Conservation (phyloP, 2,797 vertebrate species). For the Hylomyscus alleni region DNA sequence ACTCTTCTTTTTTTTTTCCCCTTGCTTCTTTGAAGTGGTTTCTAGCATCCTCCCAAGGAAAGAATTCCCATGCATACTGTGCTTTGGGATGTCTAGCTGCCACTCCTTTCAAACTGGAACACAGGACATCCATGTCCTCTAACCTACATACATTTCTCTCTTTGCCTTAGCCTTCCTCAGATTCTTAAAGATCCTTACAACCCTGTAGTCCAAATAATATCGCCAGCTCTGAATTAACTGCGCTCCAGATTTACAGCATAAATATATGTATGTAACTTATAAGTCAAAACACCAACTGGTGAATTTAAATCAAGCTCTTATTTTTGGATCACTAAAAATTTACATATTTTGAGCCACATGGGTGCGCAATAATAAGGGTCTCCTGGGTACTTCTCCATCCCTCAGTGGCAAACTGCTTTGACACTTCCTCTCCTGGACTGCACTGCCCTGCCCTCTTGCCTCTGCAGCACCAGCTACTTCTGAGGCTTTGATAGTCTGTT, state of each 20-base stretch:
- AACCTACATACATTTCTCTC: not conserved
- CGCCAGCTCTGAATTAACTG: not conserved
- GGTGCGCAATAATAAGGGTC: not conserved
- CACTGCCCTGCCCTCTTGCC: not conserved
- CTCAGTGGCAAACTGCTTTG: not conserved
- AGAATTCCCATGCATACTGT: not conserved
- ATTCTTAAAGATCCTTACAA: conserved; percentile 21
- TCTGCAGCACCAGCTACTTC: not conserved
- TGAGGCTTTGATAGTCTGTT: not conserved
- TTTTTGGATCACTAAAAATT: conserved; percentile 72
- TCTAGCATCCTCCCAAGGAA: too few species aligned
- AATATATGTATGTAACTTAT: conserved; percentile 46
- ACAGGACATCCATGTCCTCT: not conserved
- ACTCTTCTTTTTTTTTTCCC: not conserved
- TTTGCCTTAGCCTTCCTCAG: not conserved
- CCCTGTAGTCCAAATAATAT: conserved; percentile 32
- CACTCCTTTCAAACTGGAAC: not conserved
- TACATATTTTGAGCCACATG: conserved; percentile 36
- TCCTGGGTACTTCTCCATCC: conserved; percentile 20
- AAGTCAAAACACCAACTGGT: conserved; percentile 73
- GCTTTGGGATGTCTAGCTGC: not conserved
- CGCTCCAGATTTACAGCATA: not conserved
- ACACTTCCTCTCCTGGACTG: not conserved
- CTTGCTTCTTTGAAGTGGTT: not conserved
- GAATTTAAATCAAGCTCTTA: conserved; percentile 61